A percentile compares a stretch with the other conserved stretches of the same genome.
phyloP scores from a whole-genome alignment of 2,113 vertebrate genomes.

The Antigone vipio region DNA sequence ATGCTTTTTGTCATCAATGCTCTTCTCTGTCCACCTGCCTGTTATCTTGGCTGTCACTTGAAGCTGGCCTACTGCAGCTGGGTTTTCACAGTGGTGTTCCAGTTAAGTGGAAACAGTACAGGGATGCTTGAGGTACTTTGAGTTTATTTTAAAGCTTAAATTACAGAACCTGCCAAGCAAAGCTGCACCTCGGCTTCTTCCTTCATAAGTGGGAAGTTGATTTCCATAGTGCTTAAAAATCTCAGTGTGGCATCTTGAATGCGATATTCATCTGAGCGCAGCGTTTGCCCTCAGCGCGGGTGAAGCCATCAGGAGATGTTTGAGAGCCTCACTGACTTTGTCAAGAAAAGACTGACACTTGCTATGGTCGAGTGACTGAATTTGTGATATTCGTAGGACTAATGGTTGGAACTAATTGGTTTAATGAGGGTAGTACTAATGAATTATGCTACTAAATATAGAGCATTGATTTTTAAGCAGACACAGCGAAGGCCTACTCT shows the following conservation, averaged over 20 bases:
- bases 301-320: background rate
- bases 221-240: background rate
- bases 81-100: background rate
- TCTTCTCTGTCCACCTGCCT: background rate
- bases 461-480: background rate
- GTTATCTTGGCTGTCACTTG: background rate
- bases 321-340: background rate
- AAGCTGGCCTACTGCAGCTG: background rate
- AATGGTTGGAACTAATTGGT: constrained; percentile 12
- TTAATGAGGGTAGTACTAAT: constrained; percentile 13
- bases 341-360: background rate
- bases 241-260: background rate
- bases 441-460: background rate
- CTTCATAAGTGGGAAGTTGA: background rate
- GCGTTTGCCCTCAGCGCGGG: background rate
- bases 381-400: background rate
- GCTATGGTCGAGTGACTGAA: background rate
- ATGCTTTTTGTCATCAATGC: background rate
- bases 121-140: background rate
- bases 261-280: background rate
- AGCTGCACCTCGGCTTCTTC: background rate
- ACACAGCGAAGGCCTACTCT: background rate
- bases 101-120: background rate
- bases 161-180: background rate
- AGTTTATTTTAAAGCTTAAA: background rate